Percentiles rank a stretch among this genome's conserved stretches.
Evolutionary conservation across 1,140 invertebrate species (phyloP).

Genomic region (Magallana ariakensis): DNA sequence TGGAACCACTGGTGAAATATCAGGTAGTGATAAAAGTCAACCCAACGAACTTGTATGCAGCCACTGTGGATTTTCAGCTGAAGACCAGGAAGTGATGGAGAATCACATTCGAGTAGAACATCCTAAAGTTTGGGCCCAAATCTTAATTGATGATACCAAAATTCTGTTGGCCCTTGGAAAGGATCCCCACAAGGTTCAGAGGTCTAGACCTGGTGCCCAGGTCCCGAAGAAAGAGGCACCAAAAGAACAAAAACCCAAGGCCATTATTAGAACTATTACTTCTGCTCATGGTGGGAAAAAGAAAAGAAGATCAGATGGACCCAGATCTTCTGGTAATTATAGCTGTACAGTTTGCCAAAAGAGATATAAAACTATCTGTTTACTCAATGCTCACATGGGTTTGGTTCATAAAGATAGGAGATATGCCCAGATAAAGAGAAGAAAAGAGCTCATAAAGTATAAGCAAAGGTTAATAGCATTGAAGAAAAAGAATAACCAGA

Average conservation of each 20-base stretch:
- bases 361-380: not conserved
- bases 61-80: conserved; percentile 15
- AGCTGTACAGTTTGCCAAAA: conserved; percentile 1
- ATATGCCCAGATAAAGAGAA: conserved; percentile 1
- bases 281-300: not conserved
- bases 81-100: conserved; percentile 13
- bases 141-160: conserved; percentile 9
- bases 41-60: not conserved
- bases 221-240: not conserved
- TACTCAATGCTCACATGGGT: conserved; percentile 18
- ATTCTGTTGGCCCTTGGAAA: not conserved
- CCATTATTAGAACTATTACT: not conserved
- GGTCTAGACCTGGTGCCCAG: not conserved
- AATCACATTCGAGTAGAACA: conserved; percentile 28
- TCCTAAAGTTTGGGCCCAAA: conserved; percentile 13
- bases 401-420: conserved; percentile 20
- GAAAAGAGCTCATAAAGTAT: not conserved
- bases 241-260: not conserved
- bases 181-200: not conserved
- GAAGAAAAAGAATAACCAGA: not conserved
- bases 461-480: conserved; percentile 15
- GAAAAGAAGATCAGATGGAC: not conserved
- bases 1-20: not conserved
- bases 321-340: conserved; percentile 22
- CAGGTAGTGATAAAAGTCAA: not conserved